Conservation (phyloP, 2,888 invertebrate genomes). For the Polymixis flavicincta region DNA sequence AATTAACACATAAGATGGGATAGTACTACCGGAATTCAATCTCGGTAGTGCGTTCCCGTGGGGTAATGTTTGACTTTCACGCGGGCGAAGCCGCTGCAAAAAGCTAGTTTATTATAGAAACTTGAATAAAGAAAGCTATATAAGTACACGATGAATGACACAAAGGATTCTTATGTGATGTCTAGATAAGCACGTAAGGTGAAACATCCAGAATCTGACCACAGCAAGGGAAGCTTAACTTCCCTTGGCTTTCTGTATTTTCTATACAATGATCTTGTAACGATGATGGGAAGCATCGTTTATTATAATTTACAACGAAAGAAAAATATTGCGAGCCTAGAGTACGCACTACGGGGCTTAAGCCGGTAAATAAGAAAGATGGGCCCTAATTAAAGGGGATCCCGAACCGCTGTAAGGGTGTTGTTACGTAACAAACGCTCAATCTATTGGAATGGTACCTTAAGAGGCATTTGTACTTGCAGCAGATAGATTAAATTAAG, state of each 20-base stretch:
- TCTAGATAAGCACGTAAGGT: background rate
- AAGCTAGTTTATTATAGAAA: too few species aligned
- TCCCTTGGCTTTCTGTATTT: conserved; percentile 5
- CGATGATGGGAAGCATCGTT: conserved; percentile 42
- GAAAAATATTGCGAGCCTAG: conserved; percentile 20
- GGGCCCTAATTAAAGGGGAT: conserved; percentile 50
- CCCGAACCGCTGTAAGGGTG: conserved; percentile 7
- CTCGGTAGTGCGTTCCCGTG: too few species aligned
- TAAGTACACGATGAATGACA: too few species aligned
- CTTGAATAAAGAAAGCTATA: too few species aligned
- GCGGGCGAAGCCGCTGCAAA: too few species aligned
- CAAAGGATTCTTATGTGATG: background rate
- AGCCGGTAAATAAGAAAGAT: conserved; percentile 54
- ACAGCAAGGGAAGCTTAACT: background rate
- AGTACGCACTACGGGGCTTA: conserved; percentile 34
- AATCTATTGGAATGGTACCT: conserved; percentile 19
- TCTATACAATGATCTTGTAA: background rate
- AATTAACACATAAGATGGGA: too few species aligned
- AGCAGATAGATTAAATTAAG: conserved; percentile 14
- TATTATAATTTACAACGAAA: conserved; percentile 45
- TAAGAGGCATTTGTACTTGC: conserved; percentile 2
- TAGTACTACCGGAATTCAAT: too few species aligned
- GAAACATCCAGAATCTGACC: background rate
- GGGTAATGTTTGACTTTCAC: too few species aligned
- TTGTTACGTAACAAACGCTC: conserved; percentile 20